These are phyloP conservation scores for Heterocephalus glaber DNA, from an alignment of 2,113 vertebrate genomes.

Conservation along the genomic window DNA sequence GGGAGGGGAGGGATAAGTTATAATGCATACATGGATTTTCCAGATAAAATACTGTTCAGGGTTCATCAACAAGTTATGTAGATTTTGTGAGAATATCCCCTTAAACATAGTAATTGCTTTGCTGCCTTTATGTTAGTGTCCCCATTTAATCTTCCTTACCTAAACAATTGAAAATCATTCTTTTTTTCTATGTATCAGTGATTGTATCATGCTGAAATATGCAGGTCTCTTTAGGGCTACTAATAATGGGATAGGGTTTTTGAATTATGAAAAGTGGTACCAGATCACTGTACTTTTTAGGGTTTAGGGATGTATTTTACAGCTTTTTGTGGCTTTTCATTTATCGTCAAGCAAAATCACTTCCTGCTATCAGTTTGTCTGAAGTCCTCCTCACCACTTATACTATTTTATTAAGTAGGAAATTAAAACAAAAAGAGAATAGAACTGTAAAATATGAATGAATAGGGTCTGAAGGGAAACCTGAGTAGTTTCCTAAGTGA, in stretches of 20 bases:
- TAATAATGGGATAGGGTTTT: not conserved
- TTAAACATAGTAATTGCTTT: not conserved
- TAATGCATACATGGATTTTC: not conserved
- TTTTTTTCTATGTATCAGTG: not conserved
- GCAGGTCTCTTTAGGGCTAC: not conserved
- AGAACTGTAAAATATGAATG: not conserved
- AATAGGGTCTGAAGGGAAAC: not conserved
- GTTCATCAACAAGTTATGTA: not conserved
- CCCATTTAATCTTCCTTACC: not conserved
- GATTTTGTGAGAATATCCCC: not conserved
- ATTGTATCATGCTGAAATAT: not conserved
- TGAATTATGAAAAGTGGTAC: not conserved
- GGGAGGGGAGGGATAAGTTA: not conserved
- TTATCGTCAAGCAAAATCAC: not conserved
- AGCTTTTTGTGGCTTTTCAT: not conserved
- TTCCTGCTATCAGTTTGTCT: not conserved
- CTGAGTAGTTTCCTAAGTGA: not conserved
- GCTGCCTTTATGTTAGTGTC: not conserved
- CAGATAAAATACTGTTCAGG: not conserved
- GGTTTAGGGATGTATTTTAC: not conserved
- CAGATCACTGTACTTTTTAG: not conserved
- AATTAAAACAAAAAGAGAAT: not conserved
- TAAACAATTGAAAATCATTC: not conserved
- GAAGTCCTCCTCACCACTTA: rapidly evolving
- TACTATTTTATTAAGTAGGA: not conserved